These are phyloP conservation scores for Scatophagus argus DNA, from an alignment of 2,113 vertebrate species.

Conservation along the genomic window DNA sequence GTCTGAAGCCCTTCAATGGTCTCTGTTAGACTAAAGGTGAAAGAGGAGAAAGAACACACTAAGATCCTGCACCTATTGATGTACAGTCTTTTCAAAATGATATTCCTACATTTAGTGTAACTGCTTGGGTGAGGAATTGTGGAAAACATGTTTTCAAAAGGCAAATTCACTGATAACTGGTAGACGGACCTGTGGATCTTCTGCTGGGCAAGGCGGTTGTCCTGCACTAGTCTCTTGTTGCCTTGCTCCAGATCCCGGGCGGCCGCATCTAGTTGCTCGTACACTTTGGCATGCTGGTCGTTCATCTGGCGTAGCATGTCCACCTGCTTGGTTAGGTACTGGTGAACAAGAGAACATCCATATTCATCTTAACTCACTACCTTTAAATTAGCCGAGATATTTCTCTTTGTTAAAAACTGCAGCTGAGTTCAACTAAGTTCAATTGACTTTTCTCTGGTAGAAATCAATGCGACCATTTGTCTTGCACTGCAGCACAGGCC, in stretches of 20 bases:
- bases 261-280: constrained; percentile 93
- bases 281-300: constrained; percentile 95
- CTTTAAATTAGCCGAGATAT: not conserved
- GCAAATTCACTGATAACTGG: not conserved
- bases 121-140: not conserved
- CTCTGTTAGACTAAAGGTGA: constrained; percentile 89
- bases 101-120: not conserved
- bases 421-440: not conserved
- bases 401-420: not conserved
- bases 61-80: not conserved
- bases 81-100: not conserved
- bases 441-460: not conserved
- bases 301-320: constrained; percentile 94
- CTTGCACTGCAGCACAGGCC: not conserved
- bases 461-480: constrained; percentile 10
- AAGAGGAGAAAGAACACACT: not conserved
- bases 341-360: constrained; percentile 63
- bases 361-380: not conserved
- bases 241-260: constrained; percentile 91
- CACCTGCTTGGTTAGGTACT: constrained; percentile 95
- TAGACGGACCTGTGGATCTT: constrained; percentile 88
- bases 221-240: constrained; percentile 90
- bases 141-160: not conserved
- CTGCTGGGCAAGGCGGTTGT: constrained; percentile 91
- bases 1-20: constrained; percentile 90